A percentile compares a stretch with the other conserved stretches of the same genome.
phyloP scores from a whole-genome alignment of 2,888 invertebrate genomes.

The Cataglyphis altisquamis region DNA sequence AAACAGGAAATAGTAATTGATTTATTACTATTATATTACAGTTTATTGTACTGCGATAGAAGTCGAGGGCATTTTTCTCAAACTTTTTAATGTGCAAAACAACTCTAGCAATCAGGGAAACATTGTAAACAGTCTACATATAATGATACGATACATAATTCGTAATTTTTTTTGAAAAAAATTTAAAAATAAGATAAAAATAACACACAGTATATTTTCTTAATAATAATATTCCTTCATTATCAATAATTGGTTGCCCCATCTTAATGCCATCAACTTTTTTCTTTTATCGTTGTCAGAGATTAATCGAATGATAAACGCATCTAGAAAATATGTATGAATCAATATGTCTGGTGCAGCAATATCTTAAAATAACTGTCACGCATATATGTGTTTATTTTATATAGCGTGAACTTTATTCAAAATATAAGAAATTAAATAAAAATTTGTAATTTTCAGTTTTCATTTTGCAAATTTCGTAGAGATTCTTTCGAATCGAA shows the following conservation, averaged over 20 bases:
- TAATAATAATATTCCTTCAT: not conserved
- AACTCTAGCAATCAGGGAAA: not conserved
- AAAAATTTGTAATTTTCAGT: not conserved
- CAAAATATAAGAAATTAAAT: not conserved
- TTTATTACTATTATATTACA: not conserved
- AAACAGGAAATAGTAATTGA: slow-evolving; percentile 16
- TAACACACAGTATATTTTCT: not conserved
- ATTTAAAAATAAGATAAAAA: not conserved
- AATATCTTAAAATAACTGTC: slow-evolving; percentile 19
- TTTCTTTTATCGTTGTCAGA: not conserved
- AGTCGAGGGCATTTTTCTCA: slow-evolving; percentile 11
- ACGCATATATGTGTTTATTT: not conserved
- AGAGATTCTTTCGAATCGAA: not conserved
- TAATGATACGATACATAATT: not conserved
- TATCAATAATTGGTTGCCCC: not conserved
- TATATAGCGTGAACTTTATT: not conserved
- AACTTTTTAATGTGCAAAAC: not conserved
- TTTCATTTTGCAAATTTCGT: not conserved
- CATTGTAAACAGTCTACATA: not conserved
- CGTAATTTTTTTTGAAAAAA: not conserved
- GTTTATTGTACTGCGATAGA: slow-evolving; percentile 29
- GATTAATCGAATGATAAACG: not conserved
- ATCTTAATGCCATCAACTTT: slow-evolving; percentile 9
- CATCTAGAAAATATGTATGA: not conserved
- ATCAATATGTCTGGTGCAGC: not conserved